These are phyloP conservation scores for Phylloscopus whistleri DNA, from an alignment of 2,113 vertebrate genomes.

Conservation along the genomic window DNA sequence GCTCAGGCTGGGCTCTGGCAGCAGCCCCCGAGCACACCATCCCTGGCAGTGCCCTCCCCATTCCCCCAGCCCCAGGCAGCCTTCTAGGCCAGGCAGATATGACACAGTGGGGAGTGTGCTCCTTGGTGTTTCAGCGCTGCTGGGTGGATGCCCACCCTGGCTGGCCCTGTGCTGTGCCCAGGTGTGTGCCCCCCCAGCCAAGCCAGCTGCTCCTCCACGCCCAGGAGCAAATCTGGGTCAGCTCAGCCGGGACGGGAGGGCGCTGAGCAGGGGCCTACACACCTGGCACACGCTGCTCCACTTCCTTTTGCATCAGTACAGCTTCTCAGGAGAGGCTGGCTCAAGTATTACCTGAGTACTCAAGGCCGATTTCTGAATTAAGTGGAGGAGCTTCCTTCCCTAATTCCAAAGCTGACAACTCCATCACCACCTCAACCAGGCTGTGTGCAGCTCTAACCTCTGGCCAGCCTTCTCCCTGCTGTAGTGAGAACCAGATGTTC, in stretches of 20 bases:
- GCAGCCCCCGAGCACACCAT: background rate
- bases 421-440: background rate
- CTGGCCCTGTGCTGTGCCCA: background rate
- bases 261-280: background rate
- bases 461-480: background rate
- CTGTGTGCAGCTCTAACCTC: background rate
- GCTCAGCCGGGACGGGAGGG: background rate
- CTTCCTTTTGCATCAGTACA: background rate
- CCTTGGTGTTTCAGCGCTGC: background rate
- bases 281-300: background rate
- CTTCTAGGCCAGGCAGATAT: background rate
- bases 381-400: background rate
- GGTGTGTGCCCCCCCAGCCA: background rate
- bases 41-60: no score
- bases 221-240: background rate
- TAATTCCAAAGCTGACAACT: background rate
- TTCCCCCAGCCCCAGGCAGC: no score
- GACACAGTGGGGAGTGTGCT: rapidly evolving
- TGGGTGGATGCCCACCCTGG: background rate
- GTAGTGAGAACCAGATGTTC: conserved; percentile 36
- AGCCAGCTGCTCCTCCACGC: background rate
- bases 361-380: background rate
- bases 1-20: background rate
- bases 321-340: background rate
- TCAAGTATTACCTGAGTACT: background rate